Conservation (phyloP, 2,888 invertebrate genomes). For the Lobophora halterata region DNA sequence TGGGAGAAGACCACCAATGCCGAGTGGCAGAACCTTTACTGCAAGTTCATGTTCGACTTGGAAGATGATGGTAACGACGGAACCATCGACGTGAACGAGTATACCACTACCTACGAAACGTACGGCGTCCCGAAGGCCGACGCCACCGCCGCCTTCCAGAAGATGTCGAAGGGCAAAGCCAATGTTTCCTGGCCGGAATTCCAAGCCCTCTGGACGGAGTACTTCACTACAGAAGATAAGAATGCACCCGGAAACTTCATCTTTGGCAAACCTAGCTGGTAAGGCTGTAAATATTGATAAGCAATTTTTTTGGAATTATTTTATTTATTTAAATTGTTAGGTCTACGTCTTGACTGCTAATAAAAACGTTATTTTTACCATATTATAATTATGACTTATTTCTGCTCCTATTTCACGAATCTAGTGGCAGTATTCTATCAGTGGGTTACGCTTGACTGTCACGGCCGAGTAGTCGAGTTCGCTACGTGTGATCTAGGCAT, state of each 20-base stretch:
- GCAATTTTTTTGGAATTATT: conserved; percentile 13
- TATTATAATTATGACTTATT: no score
- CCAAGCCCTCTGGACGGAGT: conserved; percentile 89
- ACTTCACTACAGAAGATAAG: conserved; percentile 78
- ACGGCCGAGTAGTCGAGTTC: no score
- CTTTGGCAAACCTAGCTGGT: conserved; percentile 81
- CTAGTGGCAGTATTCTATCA: no score
- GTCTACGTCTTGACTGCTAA: no score
- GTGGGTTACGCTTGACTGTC: no score
- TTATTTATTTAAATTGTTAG: conserved; percentile 17
- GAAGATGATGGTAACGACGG: conserved; percentile 91
- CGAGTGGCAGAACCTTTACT: conserved; percentile 91
- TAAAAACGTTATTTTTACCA: no score
- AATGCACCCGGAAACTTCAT: conserved; percentile 79
- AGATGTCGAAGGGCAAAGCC: conserved; percentile 87
- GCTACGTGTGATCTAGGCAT: no score
- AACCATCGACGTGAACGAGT: conserved; percentile 89
- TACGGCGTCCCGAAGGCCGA: conserved; percentile 87
- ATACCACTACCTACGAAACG: conserved; percentile 88
- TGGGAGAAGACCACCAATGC: conserved; percentile 84
- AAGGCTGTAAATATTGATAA: conserved; percentile 17
- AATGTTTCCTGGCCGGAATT: conserved; percentile 89
- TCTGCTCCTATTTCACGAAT: no score
- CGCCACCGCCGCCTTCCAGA: conserved; percentile 87
- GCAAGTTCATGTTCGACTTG: conserved; percentile 92